Evolutionary conservation across 2,797 vertebrate genomes (phyloP).

Genomic region (Pseudochromis fuscus): DNA sequence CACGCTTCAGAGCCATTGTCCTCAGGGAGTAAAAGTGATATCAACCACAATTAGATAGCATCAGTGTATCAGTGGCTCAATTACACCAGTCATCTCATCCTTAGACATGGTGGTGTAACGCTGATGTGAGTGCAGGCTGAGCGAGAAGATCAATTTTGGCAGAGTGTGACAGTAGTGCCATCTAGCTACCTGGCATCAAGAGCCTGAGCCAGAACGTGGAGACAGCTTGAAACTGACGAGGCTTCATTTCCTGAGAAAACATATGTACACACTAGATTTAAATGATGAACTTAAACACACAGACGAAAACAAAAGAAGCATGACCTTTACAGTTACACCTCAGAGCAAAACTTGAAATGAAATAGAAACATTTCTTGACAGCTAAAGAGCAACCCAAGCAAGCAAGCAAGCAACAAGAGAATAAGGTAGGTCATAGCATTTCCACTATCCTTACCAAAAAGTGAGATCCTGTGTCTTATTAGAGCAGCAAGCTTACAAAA

Average conservation of each 20-base stretch:
- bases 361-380: not conserved
- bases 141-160: slow-evolving; percentile 33
- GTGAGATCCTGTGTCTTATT: slow-evolving; percentile 76
- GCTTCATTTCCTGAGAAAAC: slow-evolving; percentile 88
- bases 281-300: not conserved
- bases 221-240: slow-evolving; percentile 90
- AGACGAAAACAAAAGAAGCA: slow-evolving; percentile 18
- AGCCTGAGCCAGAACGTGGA: slow-evolving; percentile 91
- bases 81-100: slow-evolving; percentile 64
- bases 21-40: slow-evolving; percentile 56
- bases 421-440: slow-evolving; percentile 10
- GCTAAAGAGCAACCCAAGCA: slow-evolving; percentile 1
- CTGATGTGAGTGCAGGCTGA: slow-evolving; percentile 58
- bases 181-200: slow-evolving; percentile 92
- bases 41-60: slow-evolving; percentile 66
- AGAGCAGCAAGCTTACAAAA: slow-evolving; percentile 84
- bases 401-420: not conserved
- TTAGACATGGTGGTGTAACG: slow-evolving; percentile 55
- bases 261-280: slow-evolving; percentile 7
- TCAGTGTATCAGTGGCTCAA: slow-evolving; percentile 62
- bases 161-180: slow-evolving; percentile 63
- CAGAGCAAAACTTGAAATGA: not conserved
- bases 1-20: slow-evolving; percentile 53
- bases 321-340: not conserved
- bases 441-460: slow-evolving; percentile 80